Evolutionary conservation across 2,797 vertebrate species (phyloP).

Genomic region (Propithecus perrieri): DNA sequence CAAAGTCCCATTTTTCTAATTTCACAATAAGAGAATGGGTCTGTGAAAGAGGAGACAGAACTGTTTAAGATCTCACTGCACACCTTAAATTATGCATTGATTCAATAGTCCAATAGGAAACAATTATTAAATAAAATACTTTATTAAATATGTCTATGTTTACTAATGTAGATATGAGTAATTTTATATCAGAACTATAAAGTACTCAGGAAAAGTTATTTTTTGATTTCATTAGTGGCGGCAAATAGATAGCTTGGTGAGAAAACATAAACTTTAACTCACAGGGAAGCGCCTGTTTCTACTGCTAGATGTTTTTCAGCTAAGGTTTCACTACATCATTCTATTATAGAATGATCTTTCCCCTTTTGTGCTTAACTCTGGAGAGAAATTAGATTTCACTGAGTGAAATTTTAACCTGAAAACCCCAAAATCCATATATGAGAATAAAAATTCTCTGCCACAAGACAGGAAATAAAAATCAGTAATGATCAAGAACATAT

Average conservation of each 20-base stretch:
- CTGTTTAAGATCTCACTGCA: not conserved
- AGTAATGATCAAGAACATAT: constrained; percentile 11
- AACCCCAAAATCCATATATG: not conserved
- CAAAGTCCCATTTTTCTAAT: not conserved
- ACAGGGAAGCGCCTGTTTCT: not conserved
- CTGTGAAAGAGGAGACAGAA: not conserved
- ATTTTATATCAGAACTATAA: not conserved
- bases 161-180: not conserved
- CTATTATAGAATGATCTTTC: not conserved
- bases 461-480: constrained; percentile 20
- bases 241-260: not conserved
- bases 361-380: constrained; percentile 24
- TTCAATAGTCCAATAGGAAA: not conserved
- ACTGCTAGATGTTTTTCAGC: not conserved
- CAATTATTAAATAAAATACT: not conserved
- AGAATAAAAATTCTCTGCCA: not conserved
- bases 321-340: not conserved
- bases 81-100: not conserved
- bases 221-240: not conserved
- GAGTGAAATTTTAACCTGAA: not conserved
- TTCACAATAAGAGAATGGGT: not conserved
- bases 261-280: not conserved
- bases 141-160: not conserved
- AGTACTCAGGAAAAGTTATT: not conserved
- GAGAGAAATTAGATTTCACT: constrained; percentile 1